Evolutionary conservation across 2,888 invertebrate genomes (phyloP), one percentile per base, ranked within the genome.

Genomic region (Linyphia triangularis): DNA sequence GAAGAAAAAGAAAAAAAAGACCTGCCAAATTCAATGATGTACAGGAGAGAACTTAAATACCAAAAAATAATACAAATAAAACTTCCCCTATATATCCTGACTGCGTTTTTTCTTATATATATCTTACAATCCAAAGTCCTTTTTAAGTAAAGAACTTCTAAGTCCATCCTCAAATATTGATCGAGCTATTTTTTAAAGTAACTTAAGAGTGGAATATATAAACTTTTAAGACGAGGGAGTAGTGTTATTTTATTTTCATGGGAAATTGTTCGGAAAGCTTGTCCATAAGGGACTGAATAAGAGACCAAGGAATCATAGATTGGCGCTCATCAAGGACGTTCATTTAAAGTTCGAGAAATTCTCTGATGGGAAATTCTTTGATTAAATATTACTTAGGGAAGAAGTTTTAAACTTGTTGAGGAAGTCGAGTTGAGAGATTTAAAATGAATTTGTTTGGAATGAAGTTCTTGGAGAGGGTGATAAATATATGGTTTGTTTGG

Each of bases 111-210:
- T 63, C 9, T 7, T n/a, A n/a, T n/a, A n/a, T n/a, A n/a, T 51
- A 13, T 51, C 30, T 69, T 81, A 67, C 65, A 59, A 51, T 69
- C 28, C 16, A 65, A 16, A n/a, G 16, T 13, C 24, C 7, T 30
- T 4, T 19, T 73, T 30, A 30, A 72, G 73, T 37, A 61, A 73
- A 72, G 65, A 73, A 73, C 63, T 37, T 19, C 37, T 70, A 40
- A 82, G 70, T 61, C 82, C 28, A 9, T 83, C 61, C 63, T 51
- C 83, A 83, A 83, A 83, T 83, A 83, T 83, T 83, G 73, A 83
- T 73, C 73, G 24, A 40, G 28, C 16, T 24, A n/a, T 22, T 16
- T 65, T 43, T 75, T 57, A 51, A 65, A 16, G 30, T 61, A 37
- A 5, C 78, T 78, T 30, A 28, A 10, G 24, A 30, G 9, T 43